Conservation (phyloP, 2,888 invertebrate genomes). For the Leptinotarsa tumamoca region DNA sequence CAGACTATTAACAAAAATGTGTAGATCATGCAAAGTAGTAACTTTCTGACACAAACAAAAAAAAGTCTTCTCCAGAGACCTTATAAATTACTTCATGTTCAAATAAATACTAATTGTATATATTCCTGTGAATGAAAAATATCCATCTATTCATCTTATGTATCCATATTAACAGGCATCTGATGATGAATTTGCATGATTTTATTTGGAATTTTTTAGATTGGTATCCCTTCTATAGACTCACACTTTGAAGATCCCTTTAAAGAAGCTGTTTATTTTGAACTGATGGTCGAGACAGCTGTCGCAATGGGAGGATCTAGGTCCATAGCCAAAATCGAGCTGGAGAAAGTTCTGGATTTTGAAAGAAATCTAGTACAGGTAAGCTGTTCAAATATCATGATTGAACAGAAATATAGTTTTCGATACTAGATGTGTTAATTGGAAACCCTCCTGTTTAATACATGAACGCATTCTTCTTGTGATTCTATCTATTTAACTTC, state of each 20-base stretch:
- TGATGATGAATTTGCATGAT: too few relatives aligned
- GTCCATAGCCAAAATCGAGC: slow-evolving; percentile 19
- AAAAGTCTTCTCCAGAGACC: too few relatives aligned
- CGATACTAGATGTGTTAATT: background rate
- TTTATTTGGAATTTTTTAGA: slow-evolving; percentile 18
- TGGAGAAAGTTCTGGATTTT: slow-evolving; percentile 28
- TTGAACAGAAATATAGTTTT: background rate
- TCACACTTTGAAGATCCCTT: slow-evolving; percentile 17
- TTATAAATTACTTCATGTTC: too few relatives aligned
- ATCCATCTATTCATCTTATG: too few relatives aligned
- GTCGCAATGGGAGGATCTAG: slow-evolving; percentile 30
- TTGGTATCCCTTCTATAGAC: slow-evolving; percentile 16
- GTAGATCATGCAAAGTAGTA: too few relatives aligned
- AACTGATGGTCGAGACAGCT: slow-evolving; percentile 35
- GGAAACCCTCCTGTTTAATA: background rate
- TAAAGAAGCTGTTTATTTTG: slow-evolving; percentile 21
- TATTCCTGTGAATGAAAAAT: too few relatives aligned
- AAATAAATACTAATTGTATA: too few relatives aligned
- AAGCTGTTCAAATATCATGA: background rate
- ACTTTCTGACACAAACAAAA: too few relatives aligned
- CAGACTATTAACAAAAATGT: too few relatives aligned
- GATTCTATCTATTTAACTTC: too few relatives aligned
- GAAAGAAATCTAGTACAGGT: slow-evolving; percentile 28
- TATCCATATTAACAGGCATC: too few relatives aligned
- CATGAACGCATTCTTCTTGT: too few relatives aligned